phyloP scores from a whole-genome alignment of 2,113 vertebrate genomes.

The Conger conger region DNA sequence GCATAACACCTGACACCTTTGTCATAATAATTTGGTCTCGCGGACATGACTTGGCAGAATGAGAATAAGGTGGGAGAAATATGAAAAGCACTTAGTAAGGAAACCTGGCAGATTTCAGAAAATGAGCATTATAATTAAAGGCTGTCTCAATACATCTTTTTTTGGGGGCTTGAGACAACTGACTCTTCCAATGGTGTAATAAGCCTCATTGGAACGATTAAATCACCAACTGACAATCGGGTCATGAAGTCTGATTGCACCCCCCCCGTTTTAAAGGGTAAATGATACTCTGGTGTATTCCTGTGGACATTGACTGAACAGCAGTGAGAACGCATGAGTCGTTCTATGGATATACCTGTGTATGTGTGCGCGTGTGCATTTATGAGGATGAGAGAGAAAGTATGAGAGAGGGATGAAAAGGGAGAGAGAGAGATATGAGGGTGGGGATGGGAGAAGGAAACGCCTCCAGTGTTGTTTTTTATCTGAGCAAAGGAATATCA shows the following conservation, averaged over 20 bases:
- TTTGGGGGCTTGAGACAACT: neutral
- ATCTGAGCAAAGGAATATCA: too few relatives aligned
- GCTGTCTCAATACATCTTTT: slow-evolving; percentile 29
- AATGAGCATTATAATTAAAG: neutral
- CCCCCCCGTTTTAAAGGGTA: too few relatives aligned
- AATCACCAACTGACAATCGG: neutral
- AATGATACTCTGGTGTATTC: neutral
- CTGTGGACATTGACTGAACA: neutral
- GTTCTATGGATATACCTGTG: neutral
- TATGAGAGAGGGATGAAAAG: neutral
- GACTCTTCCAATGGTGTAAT: neutral
- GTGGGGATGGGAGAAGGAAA: too few relatives aligned
- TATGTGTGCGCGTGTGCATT: neutral
- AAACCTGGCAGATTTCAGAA: slow-evolving; percentile 18
- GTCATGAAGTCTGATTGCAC: neutral
- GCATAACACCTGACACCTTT: slow-evolving; percentile 12
- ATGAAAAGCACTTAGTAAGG: slow-evolving; percentile 21
- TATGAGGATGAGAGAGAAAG: neutral
- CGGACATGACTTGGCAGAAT: slow-evolving; percentile 26
- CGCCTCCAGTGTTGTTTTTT: too few relatives aligned
- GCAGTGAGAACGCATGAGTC: too few relatives aligned
- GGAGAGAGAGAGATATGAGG: neutral
- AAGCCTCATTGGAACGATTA: neutral
- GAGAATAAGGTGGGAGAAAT: neutral
- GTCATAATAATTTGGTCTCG: slow-evolving; percentile 29